These are phyloP conservation scores for Choloepus didactylus DNA, from an alignment of 2,797 vertebrate species.

Conservation along the genomic window DNA sequence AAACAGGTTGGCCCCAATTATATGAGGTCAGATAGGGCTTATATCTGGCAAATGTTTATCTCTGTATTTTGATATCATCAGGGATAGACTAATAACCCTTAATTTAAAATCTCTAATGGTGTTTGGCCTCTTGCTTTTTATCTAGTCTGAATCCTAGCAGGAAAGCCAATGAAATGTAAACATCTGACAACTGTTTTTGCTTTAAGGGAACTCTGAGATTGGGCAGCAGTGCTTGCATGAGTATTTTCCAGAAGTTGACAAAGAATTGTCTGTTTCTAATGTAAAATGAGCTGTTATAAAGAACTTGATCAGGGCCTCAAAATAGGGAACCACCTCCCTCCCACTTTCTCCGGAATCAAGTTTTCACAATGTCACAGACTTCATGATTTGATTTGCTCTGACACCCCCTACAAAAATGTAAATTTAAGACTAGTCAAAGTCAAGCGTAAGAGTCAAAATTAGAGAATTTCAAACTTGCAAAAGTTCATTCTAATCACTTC, in stretches of 20 bases:
- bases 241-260: not conserved
- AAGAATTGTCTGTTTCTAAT: not conserved
- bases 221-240: not conserved
- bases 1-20: slow-evolving; percentile 36
- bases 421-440: not conserved
- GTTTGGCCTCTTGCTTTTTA: slow-evolving; percentile 24
- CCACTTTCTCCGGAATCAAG: not conserved
- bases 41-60: not conserved
- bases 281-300: not conserved
- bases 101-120: slow-evolving; percentile 30
- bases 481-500: not conserved
- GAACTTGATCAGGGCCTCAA: not conserved
- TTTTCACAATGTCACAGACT: not conserved
- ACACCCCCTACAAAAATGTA: not conserved
- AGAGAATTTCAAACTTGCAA: not conserved
- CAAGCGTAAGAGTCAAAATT: not conserved
- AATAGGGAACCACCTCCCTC: not conserved
- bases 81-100: not conserved
- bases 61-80: not conserved
- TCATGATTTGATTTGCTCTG: not conserved
- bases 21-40: not conserved
- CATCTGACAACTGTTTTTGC: not conserved
- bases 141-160: slow-evolving; percentile 7
- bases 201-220: not conserved
- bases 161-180: slow-evolving; percentile 25